Evolutionary conservation across 2,888 invertebrate species (phyloP).

Genomic region (Dione vanillae): DNA sequence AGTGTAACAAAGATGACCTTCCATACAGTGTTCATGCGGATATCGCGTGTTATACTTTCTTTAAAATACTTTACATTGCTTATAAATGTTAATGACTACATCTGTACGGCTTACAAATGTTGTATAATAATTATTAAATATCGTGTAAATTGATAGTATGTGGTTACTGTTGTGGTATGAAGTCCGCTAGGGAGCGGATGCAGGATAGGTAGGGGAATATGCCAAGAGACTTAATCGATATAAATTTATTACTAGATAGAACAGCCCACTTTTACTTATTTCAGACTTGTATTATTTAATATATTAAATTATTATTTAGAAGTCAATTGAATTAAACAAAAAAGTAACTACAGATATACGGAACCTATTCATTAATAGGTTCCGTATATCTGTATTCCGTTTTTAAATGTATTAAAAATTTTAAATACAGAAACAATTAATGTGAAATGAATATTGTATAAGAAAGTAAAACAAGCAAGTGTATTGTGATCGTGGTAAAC

Average conservation of each 20-base stretch:
- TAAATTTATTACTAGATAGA: constrained; percentile 53
- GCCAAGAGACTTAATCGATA: constrained; percentile 73
- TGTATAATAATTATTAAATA: not conserved
- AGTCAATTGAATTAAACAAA: too few relatives aligned
- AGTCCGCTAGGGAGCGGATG: constrained; percentile 47
- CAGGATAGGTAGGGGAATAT: constrained; percentile 65
- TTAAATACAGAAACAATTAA: not conserved
- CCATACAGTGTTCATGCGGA: constrained; percentile 26
- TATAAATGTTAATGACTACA: constrained; percentile 19
- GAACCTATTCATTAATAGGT: too few relatives aligned
- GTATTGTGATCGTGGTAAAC: not conserved
- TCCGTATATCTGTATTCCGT: too few relatives aligned
- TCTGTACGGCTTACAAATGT: constrained; percentile 7
- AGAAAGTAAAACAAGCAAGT: not conserved
- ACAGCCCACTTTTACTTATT: constrained; percentile 32
- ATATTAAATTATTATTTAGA: not conserved
- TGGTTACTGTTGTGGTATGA: not conserved
- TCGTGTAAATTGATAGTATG: not conserved
- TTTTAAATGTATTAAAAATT: not conserved
- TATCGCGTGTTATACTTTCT: constrained; percentile 30
- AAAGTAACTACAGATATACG: too few relatives aligned
- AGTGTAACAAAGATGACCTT: constrained; percentile 33
- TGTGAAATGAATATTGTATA: not conserved
- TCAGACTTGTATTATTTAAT: constrained; percentile 9
- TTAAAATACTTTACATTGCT: constrained; percentile 7